A percentile compares a stretch with the other conserved stretches of the same genome.
phyloP scores from a whole-genome alignment of 1,140 invertebrate genomes.

The Diploscapter pachys region DNA sequence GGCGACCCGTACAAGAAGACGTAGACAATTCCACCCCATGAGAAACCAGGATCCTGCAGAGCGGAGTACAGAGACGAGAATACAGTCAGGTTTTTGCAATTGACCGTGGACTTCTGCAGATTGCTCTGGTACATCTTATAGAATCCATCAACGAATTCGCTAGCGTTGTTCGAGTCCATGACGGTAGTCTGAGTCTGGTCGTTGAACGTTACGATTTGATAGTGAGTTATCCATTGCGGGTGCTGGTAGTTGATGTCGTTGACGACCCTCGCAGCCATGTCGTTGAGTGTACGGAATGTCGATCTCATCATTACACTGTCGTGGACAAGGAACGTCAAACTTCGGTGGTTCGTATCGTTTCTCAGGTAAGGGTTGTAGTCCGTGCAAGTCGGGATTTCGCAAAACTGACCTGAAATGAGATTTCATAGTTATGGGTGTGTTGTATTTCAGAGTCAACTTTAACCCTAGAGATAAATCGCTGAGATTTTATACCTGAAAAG shows the following conservation, averaged over 20 bases:
- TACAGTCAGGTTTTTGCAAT: conserved; percentile 25
- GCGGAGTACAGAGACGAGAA: conserved; percentile 13
- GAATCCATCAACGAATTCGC: conserved; percentile 25
- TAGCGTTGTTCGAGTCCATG: conserved; percentile 12
- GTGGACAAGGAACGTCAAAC: conserved; percentile 34
- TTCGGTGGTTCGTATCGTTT: conserved; percentile 21
- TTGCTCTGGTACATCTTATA: conserved; percentile 19
- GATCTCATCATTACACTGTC: conserved; percentile 30
- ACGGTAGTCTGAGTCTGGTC: conserved; percentile 15
- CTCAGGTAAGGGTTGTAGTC: conserved; percentile 11
- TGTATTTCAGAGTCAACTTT: no score
- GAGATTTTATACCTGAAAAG: background rate
- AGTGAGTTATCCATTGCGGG: conserved; percentile 34
- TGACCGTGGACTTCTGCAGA: conserved; percentile 8
- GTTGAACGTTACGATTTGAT: conserved; percentile 36
- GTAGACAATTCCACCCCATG: conserved; percentile 24
- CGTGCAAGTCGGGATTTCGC: conserved; percentile 21
- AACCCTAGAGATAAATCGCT: no score
- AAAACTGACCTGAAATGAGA: conserved; percentile 20
- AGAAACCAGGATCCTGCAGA: conserved; percentile 13
- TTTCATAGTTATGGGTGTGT: no score
- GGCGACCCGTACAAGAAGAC: conserved; percentile 32
- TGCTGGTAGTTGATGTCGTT: conserved; percentile 33
- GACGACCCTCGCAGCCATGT: conserved; percentile 21
- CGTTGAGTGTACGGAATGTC: conserved; percentile 22